phyloP scores from a whole-genome alignment of 2,113 vertebrate species.

The Sylvilagus bachmani region DNA sequence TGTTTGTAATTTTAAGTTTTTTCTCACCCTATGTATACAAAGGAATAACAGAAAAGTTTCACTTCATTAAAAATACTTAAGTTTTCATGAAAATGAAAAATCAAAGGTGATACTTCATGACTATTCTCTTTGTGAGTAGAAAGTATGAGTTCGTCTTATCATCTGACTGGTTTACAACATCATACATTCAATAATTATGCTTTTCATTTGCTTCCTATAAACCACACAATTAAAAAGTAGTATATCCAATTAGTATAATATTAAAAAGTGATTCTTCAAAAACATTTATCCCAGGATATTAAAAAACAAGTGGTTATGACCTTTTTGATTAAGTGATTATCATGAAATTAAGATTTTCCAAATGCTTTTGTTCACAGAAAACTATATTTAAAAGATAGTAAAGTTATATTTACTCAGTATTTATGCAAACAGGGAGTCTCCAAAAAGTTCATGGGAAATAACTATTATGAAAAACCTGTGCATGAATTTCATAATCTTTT shows the following conservation, averaged over 20 bases:
- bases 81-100: neutral
- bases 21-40: neutral
- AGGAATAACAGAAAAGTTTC: neutral
- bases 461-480: no score
- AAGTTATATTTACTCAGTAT: constrained; percentile 1
- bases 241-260: neutral
- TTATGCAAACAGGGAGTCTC: neutral
- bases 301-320: neutral
- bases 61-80: neutral
- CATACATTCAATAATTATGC: neutral
- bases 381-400: neutral
- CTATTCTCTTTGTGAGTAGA: constrained; percentile 14
- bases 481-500: no score
- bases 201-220: neutral
- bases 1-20: no score
- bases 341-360: constrained; percentile 43
- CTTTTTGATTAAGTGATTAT: neutral
- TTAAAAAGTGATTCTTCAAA: constrained; percentile 4
- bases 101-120: neutral
- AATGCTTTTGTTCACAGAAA: neutral
- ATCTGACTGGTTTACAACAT: neutral
- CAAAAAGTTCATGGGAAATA: no score
- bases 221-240: constrained; percentile 6
- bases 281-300: neutral
- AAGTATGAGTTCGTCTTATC: neutral